These are phyloP conservation scores for Cotesia typhae DNA, from an alignment of 1,140 invertebrate species.

Conservation along the genomic window DNA sequence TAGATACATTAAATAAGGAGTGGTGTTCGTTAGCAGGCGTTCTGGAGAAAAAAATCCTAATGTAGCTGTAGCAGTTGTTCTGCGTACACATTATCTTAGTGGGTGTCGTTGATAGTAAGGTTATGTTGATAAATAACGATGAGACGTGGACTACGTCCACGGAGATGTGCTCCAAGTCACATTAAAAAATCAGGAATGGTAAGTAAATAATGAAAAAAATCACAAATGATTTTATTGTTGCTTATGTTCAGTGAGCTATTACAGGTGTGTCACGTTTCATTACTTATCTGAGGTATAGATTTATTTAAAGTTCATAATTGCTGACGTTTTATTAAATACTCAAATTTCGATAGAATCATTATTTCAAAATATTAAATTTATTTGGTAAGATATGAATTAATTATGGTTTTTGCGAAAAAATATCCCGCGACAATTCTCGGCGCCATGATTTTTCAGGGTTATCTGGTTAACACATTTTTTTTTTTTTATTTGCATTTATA, in stretches of 20 bases:
- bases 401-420: slow-evolving; percentile 2
- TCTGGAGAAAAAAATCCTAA: slow-evolving; percentile 26
- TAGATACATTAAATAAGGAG: background rate
- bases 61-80: slow-evolving; percentile 35
- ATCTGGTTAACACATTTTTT: slow-evolving; percentile 31
- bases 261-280: slow-evolving; percentile 40
- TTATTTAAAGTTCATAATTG: slow-evolving; percentile 9
- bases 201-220: slow-evolving; percentile 28
- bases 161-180: slow-evolving; percentile 26
- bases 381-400: slow-evolving; percentile 24
- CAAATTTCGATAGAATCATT: slow-evolving; percentile 3
- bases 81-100: slow-evolving; percentile 31
- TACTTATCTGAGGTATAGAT: slow-evolving; percentile 11
- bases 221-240: background rate
- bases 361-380: slow-evolving; percentile 13
- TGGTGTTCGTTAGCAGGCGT: slow-evolving; percentile 23
- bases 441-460: slow-evolving; percentile 42
- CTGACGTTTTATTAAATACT: background rate
- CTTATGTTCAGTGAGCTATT: slow-evolving; percentile 20
- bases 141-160: slow-evolving; percentile 21
- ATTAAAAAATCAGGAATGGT: slow-evolving; percentile 9
- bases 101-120: slow-evolving; percentile 40
- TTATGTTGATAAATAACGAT: slow-evolving; percentile 39
- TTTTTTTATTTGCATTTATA: slow-evolving; percentile 20
- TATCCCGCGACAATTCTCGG: slow-evolving; percentile 26